Conservation (phyloP, 1,140 invertebrate species). For the Macrocentrus cingulum region DNA sequence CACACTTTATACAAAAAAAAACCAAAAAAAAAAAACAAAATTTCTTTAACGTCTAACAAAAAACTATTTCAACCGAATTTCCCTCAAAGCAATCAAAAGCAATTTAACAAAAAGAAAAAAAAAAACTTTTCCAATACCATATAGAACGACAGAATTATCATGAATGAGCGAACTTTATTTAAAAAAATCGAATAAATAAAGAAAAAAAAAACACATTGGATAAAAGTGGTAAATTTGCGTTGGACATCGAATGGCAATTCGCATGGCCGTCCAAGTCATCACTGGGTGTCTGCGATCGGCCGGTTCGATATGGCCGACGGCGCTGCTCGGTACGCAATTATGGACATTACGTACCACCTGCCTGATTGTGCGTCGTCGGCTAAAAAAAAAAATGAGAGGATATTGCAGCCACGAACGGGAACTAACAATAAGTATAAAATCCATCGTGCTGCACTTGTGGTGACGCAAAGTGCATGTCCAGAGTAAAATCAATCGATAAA, state of each 20-base stretch:
- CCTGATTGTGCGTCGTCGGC: constrained; percentile 18
- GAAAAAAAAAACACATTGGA: too few species aligned
- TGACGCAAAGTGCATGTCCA: constrained; percentile 7
- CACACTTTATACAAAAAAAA: too few species aligned
- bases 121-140: too few species aligned
- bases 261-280: constrained; percentile 10
- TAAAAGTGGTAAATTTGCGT: too few species aligned
- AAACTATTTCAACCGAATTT: constrained; percentile 9
- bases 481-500: constrained; percentile 26
- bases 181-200: too few species aligned
- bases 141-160: too few species aligned
- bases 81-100: constrained; percentile 5
- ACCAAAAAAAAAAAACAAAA: too few species aligned
- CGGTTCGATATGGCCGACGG: constrained; percentile 19
- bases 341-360: constrained; percentile 28
- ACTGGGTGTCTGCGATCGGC: constrained; percentile 11
- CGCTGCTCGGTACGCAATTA: constrained; percentile 25
- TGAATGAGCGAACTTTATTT: too few species aligned
- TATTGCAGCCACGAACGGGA: background rate
- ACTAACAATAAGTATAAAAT: constrained; percentile 19
- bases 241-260: too few species aligned
- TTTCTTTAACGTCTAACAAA: too few species aligned
- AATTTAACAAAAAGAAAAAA: too few species aligned
- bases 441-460: constrained; percentile 9
- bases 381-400: constrained; percentile 4